Evolutionary conservation across 2,888 invertebrate species (phyloP).

Genomic region (Macrostomum cliftonense): DNA sequence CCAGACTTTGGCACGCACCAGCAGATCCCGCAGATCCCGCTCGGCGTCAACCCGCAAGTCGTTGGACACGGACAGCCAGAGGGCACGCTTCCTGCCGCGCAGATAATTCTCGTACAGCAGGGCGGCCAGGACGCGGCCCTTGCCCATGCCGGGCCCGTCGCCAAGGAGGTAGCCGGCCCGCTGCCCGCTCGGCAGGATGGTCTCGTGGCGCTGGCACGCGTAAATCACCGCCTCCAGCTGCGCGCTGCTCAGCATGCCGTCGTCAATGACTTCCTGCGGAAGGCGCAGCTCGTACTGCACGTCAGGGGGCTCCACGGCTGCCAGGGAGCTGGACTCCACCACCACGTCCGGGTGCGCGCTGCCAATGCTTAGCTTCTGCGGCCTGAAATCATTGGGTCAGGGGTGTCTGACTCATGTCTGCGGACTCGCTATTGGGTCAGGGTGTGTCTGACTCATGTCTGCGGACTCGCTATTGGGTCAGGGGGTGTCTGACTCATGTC

Average conservation of each 20-base stretch:
- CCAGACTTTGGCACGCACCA: constrained; percentile 30
- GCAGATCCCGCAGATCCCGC: constrained; percentile 81
- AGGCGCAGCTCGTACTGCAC: constrained; percentile 54
- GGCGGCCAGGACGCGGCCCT: constrained; percentile 89
- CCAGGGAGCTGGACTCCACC: constrained; percentile 89
- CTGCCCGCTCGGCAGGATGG: constrained; percentile 64
- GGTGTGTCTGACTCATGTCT: too few relatives aligned
- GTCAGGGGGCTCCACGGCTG: constrained; percentile 81
- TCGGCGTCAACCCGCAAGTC: constrained; percentile 95
- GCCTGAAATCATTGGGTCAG: too few relatives aligned
- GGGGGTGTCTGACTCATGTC: too few relatives aligned
- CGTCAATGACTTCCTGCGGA: constrained; percentile 59
- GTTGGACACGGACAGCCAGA: constrained; percentile 96
- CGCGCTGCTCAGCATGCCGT: constrained; percentile 71
- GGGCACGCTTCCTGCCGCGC: constrained; percentile 73
- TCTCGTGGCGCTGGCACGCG: constrained; percentile 81
- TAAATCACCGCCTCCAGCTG: constrained; percentile 94
- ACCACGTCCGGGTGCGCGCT: constrained; percentile 93
- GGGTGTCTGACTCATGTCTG: too few relatives aligned
- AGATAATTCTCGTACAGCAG: constrained; percentile 91
- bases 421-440: too few relatives aligned
- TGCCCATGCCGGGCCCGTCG: constrained; percentile 59
- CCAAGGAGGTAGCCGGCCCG: constrained; percentile 77
- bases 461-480: too few relatives aligned
- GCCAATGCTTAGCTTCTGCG: constrained; percentile 44